Conservation (phyloP, 2,113 vertebrate genomes). For the Spizaetus ornatus region DNA sequence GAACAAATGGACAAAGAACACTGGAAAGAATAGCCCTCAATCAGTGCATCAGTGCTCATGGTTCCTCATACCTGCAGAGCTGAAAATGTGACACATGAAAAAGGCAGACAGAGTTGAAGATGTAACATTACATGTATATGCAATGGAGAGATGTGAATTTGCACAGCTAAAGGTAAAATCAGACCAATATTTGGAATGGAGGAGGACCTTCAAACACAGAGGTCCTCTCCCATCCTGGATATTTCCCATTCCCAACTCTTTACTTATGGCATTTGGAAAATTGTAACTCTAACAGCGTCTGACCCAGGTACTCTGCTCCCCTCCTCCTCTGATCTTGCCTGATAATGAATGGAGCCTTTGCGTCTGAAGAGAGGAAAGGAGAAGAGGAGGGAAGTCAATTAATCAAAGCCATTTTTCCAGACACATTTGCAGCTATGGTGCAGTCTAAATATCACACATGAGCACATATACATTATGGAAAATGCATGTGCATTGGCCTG, state of each 20-base stretch:
- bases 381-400: conserved; percentile 45
- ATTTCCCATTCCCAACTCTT: not conserved
- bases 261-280: conserved; percentile 15
- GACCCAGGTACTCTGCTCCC: conserved; percentile 17
- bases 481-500: too few relatives aligned
- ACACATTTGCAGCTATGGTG: conserved; percentile 1
- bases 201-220: not conserved
- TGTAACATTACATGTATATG: not conserved
- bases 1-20: not conserved
- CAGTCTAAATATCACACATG: too few relatives aligned
- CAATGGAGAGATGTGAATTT: conserved; percentile 2
- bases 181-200: not conserved
- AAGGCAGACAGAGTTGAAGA: not conserved
- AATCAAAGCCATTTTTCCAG: conserved; percentile 46
- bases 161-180: not conserved
- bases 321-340: conserved; percentile 32
- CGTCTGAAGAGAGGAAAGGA: conserved; percentile 5
- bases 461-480: too few relatives aligned
- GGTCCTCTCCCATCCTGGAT: not conserved
- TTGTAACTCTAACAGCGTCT: conserved; percentile 26
- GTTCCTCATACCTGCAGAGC: not conserved
- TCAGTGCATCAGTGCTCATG: not conserved
- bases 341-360: conserved; percentile 34
- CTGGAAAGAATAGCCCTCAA: not conserved
- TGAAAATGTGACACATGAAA: not conserved